Evolutionary conservation across 2,888 invertebrate genomes (phyloP).

Genomic region (Chalcis sispes): DNA sequence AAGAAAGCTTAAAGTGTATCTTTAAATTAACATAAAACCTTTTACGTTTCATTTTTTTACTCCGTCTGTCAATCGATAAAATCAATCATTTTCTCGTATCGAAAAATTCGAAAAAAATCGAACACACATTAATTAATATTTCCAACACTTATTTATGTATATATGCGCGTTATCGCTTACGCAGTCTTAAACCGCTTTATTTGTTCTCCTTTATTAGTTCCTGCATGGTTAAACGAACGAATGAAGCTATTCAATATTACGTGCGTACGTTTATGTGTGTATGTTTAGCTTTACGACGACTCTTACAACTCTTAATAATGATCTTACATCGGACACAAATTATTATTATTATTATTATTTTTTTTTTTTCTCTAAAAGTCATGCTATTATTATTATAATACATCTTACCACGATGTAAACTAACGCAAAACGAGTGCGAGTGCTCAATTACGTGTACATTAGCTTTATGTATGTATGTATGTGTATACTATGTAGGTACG

Average conservation of each 20-base stretch:
- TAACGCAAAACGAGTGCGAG: conserved; percentile 36
- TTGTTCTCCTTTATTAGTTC: conserved; percentile 11
- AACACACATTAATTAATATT: too few species aligned
- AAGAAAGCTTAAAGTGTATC: too few species aligned
- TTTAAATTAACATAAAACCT: too few species aligned
- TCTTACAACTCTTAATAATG: conserved; percentile 9
- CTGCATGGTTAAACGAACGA: conserved; percentile 37
- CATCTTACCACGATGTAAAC: conserved; percentile 25
- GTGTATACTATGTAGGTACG: conserved; percentile 8
- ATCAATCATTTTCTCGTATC: too few species aligned
- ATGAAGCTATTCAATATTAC: conserved; percentile 39
- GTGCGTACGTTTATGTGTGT: too few species aligned
- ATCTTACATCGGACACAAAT: conserved; percentile 27
- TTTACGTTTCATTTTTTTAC: too few species aligned
- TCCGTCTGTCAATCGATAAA: too few species aligned
- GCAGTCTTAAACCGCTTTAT: conserved; percentile 17
- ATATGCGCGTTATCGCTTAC: conserved; percentile 17
- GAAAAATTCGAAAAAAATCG: too few species aligned
- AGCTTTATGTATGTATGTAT: conserved; percentile 17
- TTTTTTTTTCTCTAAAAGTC: conserved; percentile 37
- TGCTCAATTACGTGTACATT: too few species aligned
- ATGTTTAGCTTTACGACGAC: conserved; percentile 9
- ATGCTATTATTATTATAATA: conserved; percentile 29
- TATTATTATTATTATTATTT: too few species aligned
- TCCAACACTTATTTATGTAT: conserved; percentile 7